Percentiles rank a stretch among this genome's conserved stretches.
These are phyloP conservation scores for Aethes cnicana DNA, from an alignment of 2,888 invertebrate genomes.

Conservation along the genomic window DNA sequence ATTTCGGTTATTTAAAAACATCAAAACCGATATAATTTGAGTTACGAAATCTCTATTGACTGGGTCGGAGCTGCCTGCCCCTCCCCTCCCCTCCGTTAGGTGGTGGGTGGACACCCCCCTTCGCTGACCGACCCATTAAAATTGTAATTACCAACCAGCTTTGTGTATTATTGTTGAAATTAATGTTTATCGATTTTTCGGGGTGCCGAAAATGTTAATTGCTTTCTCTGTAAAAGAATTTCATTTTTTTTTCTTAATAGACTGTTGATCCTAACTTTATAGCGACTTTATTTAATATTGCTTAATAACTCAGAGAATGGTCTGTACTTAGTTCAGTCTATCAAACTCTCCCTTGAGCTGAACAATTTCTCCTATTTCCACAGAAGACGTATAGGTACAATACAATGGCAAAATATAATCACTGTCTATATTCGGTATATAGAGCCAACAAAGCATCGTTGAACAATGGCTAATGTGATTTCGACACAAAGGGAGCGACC, in stretches of 20 bases:
- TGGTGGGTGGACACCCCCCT: constrained; percentile 40
- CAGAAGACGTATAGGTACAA: constrained; percentile 1
- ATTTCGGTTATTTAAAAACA: constrained; percentile 48
- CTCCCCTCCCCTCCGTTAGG: constrained; percentile 36
- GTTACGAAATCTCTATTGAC: constrained; percentile 60
- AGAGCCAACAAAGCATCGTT: constrained; percentile 48
- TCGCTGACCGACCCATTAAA: constrained; percentile 75
- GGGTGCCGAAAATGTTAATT: constrained; percentile 21
- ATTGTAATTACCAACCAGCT: constrained; percentile 71
- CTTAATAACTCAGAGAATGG: too few species aligned
- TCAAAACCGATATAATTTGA: constrained; percentile 64
- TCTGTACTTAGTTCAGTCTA: too few species aligned
- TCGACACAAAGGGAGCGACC: constrained; percentile 50
- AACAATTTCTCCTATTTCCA: background rate
- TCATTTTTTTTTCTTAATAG: background rate
- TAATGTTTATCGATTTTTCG: constrained; percentile 62
- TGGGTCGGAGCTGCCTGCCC: constrained; percentile 45
- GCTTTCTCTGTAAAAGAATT: constrained; percentile 4
- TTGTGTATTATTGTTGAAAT: constrained; percentile 68
- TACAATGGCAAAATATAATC: constrained; percentile 31
- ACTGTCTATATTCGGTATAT: constrained; percentile 26
- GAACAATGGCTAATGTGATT: constrained; percentile 66
- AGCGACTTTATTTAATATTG: background rate
- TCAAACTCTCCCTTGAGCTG: background rate
- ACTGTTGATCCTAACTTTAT: background rate